Base-by-base conservation (phyloP, 64 coral and sea anemone genomes). In the Porites lutea region DNA sequence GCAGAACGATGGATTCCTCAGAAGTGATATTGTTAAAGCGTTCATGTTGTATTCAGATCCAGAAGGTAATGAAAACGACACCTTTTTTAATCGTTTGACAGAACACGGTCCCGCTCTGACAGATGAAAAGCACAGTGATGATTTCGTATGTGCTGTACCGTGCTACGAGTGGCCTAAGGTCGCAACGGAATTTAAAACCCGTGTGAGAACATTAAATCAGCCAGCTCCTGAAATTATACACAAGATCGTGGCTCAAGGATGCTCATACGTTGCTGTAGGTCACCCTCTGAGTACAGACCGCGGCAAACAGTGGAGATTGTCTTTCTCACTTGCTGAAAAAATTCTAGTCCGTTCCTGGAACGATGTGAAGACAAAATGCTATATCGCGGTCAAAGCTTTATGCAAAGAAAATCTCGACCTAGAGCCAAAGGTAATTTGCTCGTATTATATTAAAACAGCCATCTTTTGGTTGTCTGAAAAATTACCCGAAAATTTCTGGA, bases 391-490 rank as follows among this genome's bases (percentile, higher is more conserved):
- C 2, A 87, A 87, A 72, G 19, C 72, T 74, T 54, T 87, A 6
- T 52, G 72, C 5, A 74, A 37, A 59, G 27, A 72, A 72, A 69
- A 87, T 27, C 47, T 44, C 13, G 23, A 12, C 49, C 23, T 52
- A 59, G 67, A 74, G 11, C 49, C 68, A 72, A 87, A 87, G 16
- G 21, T 72, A 14, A 23, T 87, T 6, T 87, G 84, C 51, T 87
- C 84, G 10, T 87, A 87, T 59, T 87, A 73, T n/a, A 72, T 87
- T 8, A 87, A 87, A 16, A 87, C 68, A 13, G 84, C 84, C 4
- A 72, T 87, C 27, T 74, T 87, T 73, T 87, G 84, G 84, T 44
- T 55, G 21, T 72, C 72, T 14, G 84, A 87, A 73, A 72, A 57
- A 73, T 57, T 72, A 14, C 66, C 68, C 2, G 54, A 72, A 12